Evolutionary conservation across 2,113 vertebrate genomes (phyloP), one percentile per base, ranked within the genome.

Genomic region (Ornithorhynchus anatinus): DNA sequence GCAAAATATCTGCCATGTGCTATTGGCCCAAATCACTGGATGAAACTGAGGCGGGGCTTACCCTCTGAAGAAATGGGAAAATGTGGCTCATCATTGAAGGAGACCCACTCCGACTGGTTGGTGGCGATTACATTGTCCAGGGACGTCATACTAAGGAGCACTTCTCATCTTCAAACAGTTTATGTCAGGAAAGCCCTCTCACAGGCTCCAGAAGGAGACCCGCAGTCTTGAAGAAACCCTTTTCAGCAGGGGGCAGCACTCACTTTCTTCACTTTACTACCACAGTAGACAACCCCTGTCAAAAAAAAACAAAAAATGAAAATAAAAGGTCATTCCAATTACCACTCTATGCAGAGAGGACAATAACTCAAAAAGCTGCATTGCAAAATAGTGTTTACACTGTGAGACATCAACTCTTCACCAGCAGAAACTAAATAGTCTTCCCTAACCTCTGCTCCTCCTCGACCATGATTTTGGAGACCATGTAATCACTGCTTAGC

Each of bases 81-180:
- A 45, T 82, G 70, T 8, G 89, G 59, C 13, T 94, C 94, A 4
- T 95, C 93, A 36, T 13, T 80, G 85, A 95, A 95, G 66, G 92
- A 95, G 69, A 95, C 92, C 94, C 94, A 95, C 75, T 94, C 92
- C 4, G 94, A 89, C 62, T 92, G 91, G 59, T 90, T 89, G 70
- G 91, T 91, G 22, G 92, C 88, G 29, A 92, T 89, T 61, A 91
- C 84, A 79, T 82, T 76, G 36, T 89, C 87, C 88, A 93, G 36
- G 44, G 92, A 91, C 3, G 89, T 88, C 93, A 94, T 94, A 81
- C 64, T 91, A 2, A 4, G 54, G 88, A 82, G 64, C 23, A 17
- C 59, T 81, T 65, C 38, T 88, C 93, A 94, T 94, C 79, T 89
- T 93, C 86, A 68, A 42, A 59, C 29, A 7, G 43, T 25, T 48